phyloP scores from a whole-genome alignment of 2,888 invertebrate genomes.

The Branchipolynoe longqiensis region DNA sequence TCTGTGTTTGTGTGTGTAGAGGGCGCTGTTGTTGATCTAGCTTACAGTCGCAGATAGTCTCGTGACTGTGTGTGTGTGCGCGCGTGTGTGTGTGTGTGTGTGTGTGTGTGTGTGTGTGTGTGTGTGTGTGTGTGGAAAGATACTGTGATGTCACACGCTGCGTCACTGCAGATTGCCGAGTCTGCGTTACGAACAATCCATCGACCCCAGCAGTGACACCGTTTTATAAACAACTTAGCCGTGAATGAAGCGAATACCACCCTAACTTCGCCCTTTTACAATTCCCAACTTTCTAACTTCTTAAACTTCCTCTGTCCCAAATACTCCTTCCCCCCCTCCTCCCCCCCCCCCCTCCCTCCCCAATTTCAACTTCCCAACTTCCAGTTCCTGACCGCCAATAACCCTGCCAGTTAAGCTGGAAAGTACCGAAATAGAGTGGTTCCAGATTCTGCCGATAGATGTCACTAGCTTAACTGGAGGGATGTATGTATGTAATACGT shows the following conservation, averaged over 20 bases:
- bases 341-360: neutral
- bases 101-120: neutral
- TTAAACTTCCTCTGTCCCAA: neutral
- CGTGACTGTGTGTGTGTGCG: neutral
- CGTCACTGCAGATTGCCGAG: too few relatives aligned
- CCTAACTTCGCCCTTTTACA: too few relatives aligned
- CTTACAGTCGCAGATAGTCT: neutral
- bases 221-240: too few relatives aligned
- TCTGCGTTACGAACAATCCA: too few relatives aligned
- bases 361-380: neutral
- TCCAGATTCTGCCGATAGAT: too few relatives aligned
- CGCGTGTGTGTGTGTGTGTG: neutral
- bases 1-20: neutral
- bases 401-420: neutral
- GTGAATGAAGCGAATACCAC: too few relatives aligned
- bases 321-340: neutral
- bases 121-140: neutral
- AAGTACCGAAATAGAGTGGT: too few relatives aligned
- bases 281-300: neutral
- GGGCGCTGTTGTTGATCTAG: too few relatives aligned
- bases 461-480: too few relatives aligned
- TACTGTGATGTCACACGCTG: too few relatives aligned
- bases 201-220: too few relatives aligned
- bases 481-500: too few relatives aligned
- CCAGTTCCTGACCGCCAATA: neutral